Conservation (phyloP, 2,888 invertebrate species). For the Ormyrus pomaceus region DNA sequence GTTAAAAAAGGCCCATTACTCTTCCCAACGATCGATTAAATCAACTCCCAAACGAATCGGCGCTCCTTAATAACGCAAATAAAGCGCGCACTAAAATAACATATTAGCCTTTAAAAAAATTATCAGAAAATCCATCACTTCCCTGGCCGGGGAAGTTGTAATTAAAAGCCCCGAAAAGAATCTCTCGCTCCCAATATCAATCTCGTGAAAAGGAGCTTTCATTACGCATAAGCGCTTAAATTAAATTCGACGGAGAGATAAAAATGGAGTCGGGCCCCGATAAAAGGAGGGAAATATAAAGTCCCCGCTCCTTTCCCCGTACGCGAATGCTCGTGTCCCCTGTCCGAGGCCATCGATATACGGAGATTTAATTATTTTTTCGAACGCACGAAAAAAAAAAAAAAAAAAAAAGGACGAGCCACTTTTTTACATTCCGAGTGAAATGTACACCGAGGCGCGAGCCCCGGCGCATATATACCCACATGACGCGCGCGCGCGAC, state of each 20-base stretch:
- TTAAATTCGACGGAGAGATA: slow-evolving; percentile 25
- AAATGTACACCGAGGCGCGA: background rate
- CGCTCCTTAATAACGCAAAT: too few species aligned
- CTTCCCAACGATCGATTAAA: too few species aligned
- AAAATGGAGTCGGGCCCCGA: background rate
- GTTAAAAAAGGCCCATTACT: background rate
- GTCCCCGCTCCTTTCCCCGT: slow-evolving; percentile 15
- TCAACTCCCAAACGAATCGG: too few species aligned
- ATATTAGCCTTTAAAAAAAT: background rate
- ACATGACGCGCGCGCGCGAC: background rate
- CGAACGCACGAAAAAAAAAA: background rate
- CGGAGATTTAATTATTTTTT: slow-evolving; percentile 45
- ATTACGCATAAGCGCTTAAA: slow-evolving; percentile 33
- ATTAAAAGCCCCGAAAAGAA: slow-evolving; percentile 44
- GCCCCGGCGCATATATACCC: background rate
- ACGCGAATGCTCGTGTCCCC: slow-evolving; percentile 12
- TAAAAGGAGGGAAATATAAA: slow-evolving; percentile 1
- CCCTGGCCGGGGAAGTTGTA: background rate
- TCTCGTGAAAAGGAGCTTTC: background rate
- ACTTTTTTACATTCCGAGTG: slow-evolving; percentile 28
- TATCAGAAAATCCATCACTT: slow-evolving; percentile 28
- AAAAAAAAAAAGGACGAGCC: background rate
- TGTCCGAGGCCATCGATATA: slow-evolving; percentile 37
- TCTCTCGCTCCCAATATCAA: background rate
- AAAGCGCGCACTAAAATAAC: too few species aligned